Conservation (phyloP, 1,140 invertebrate genomes). For the Cyclargus thomasi region DNA sequence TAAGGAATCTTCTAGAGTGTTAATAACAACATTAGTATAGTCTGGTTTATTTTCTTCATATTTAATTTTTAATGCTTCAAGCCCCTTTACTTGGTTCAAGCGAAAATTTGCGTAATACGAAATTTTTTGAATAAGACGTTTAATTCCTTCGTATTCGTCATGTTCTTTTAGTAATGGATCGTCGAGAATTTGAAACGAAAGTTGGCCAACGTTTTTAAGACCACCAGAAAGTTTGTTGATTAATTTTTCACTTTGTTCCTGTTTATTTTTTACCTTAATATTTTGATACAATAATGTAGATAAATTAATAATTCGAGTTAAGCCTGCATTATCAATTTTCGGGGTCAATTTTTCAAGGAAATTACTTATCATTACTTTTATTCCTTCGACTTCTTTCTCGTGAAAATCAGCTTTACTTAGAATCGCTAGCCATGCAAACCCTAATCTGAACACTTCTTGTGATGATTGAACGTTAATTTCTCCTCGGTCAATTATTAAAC, state of each 20-base stretch:
- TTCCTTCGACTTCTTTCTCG: neutral
- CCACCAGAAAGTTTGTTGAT: neutral
- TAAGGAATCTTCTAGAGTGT: neutral
- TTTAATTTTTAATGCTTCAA: slow-evolving; percentile 6
- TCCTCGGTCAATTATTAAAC: neutral
- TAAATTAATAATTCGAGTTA: neutral
- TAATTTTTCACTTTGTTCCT: neutral
- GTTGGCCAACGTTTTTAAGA: neutral
- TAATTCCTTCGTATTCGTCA: slow-evolving; percentile 5
- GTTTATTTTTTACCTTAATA: neutral
- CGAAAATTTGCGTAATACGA: neutral
- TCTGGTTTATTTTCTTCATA: slow-evolving; percentile 2
- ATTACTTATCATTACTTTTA: neutral
- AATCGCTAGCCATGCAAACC: neutral
- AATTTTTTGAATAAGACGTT: neutral
- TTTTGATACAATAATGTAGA: neutral
- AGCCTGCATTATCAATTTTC: neutral
- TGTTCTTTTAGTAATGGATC: neutral
- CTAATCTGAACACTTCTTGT: neutral
- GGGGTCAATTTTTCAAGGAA: neutral
- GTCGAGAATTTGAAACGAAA: neutral
- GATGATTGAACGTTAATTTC: neutral
- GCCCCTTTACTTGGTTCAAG: neutral
- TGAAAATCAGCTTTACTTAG: neutral
- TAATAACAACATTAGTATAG: neutral